Conservation (phyloP, 35 echinoderm and acorn worm species). For the Apostichopus parvimensis region DNA sequence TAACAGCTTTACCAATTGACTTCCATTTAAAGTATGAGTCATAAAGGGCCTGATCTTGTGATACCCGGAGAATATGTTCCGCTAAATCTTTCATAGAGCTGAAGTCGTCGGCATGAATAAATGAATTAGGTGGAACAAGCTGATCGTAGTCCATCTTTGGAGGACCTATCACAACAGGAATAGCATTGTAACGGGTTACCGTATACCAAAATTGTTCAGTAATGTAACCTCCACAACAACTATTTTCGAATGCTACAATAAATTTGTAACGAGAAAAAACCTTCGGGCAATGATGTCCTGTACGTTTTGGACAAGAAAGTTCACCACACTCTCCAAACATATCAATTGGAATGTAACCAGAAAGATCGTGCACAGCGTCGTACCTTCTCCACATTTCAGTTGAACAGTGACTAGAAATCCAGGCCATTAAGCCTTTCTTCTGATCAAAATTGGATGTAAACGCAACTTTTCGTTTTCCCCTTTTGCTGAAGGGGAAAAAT, state of each 20-base stretch:
- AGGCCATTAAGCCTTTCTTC: not conserved
- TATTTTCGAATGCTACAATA: not conserved
- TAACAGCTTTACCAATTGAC: not conserved
- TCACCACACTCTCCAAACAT: not conserved
- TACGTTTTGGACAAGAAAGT: not conserved
- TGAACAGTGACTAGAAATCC: slow-evolving; percentile 29
- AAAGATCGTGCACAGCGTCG: slow-evolving; percentile 5
- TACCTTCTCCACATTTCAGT: slow-evolving; percentile 20
- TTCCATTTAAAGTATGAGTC: slow-evolving; percentile 29
- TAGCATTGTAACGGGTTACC: not conserved
- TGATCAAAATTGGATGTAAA: not conserved
- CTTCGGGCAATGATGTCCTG: not conserved
- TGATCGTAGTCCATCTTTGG: not conserved
- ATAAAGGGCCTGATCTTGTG: not conserved
- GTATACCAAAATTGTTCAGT: slow-evolving; percentile 40
- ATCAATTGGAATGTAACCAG: not conserved
- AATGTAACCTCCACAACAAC: slow-evolving; percentile 24
- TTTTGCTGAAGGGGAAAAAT: not conserved
- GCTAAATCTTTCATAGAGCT: not conserved
- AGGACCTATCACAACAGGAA: slow-evolving; percentile 20
- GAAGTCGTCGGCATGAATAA: slow-evolving; percentile 42
- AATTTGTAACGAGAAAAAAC: not conserved
- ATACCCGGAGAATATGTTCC: not conserved
- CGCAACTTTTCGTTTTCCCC: not conserved
- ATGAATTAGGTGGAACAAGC: not conserved